Evolutionary conservation across 2,888 invertebrate genomes (phyloP), one percentile per base, ranked within the genome.

Genomic region (Himalopsyche anomala): DNA sequence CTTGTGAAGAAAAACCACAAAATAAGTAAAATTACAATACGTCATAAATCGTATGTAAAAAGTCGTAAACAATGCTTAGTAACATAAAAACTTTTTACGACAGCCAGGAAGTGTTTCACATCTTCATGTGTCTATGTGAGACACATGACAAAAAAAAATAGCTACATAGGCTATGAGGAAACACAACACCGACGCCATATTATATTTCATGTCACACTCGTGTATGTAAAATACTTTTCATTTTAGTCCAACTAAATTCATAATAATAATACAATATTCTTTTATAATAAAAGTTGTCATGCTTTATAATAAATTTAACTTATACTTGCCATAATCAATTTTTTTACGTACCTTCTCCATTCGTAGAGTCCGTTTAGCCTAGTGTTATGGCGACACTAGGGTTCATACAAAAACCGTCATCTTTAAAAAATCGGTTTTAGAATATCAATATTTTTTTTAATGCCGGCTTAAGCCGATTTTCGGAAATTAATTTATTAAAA

Each of bases 41-140:
- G 36, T 74, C 74, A 74, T 74, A 74, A 74, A 74, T 74, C 74
- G 74, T 74, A 38, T 36, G 74, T 74, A 36, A 74, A 74, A 74
- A 74, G 74, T 38, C 74, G 12, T 74, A 74, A 74, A 74, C 74
- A 74, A 74, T 74, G 36, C 74, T 28, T 38, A 74, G 38, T 38
- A 74, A 12, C 74, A 38, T 74, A 36, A 74, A 74, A 74, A 74
- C 28, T 74, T 74, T 74, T 74, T 74, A 74, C 74, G 74, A 36
- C 36, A 36, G 74, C 38, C 74, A 74, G 74, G 36, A 74, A 74
- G 36, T 74, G 74, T 74, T 74, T 36, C 74, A 28, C 36, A 74
- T 36, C 11, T 36, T 12, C 36, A 74, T 74, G 36, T 74, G 15
- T 74, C 28, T 74, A 74, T 74, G 12, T 4, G 36, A 74, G 19